A percentile compares a stretch with the other conserved stretches of the same genome.
Evolutionary conservation across 1,140 invertebrate species (phyloP).

Genomic region (Drosophila bocki): DNA sequence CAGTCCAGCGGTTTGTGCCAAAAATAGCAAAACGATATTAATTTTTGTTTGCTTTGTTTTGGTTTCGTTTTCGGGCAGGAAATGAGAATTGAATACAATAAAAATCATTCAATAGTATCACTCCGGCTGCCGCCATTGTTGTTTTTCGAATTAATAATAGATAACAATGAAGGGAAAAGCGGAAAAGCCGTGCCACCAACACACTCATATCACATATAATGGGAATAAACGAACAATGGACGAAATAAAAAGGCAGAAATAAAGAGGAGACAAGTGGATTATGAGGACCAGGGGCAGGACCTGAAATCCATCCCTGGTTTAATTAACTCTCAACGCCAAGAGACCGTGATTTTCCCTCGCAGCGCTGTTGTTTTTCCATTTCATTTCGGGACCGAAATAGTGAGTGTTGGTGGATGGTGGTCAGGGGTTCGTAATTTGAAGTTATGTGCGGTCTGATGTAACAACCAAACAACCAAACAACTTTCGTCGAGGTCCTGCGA

Average conservation of each 20-base stretch:
- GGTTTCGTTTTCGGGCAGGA: slow-evolving; percentile 38
- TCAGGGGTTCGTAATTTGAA: slow-evolving; percentile 66
- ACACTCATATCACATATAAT: slow-evolving; percentile 17
- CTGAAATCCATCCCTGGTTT: slow-evolving; percentile 46
- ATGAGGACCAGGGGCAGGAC: slow-evolving; percentile 8
- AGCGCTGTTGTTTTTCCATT: slow-evolving; percentile 5
- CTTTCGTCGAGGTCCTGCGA: slow-evolving; percentile 31
- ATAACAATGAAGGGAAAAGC: slow-evolving; percentile 60
- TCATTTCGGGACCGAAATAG: slow-evolving; percentile 3
- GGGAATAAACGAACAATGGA: slow-evolving; percentile 42
- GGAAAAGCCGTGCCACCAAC: slow-evolving; percentile 33
- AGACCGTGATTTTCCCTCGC: slow-evolving; percentile 37
- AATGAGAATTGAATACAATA: slow-evolving; percentile 78
- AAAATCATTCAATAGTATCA: slow-evolving; percentile 65
- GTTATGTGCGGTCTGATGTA: slow-evolving; percentile 76
- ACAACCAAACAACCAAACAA: slow-evolving; percentile 52
- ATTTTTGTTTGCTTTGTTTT: slow-evolving; percentile 56
- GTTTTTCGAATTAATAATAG: slow-evolving; percentile 69
- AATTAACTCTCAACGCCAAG: slow-evolving; percentile 39
- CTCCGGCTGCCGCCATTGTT: slow-evolving; percentile 27
- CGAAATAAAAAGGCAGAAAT: slow-evolving; percentile 35
- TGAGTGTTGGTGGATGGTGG: slow-evolving; percentile 8
- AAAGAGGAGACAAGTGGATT: slow-evolving; percentile 37
- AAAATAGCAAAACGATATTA: slow-evolving; percentile 70
- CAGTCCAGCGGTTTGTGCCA: slow-evolving; percentile 47